These are phyloP conservation scores for Numenius phaeopus DNA, from an alignment of 2,797 vertebrate genomes.

Conservation along the genomic window DNA sequence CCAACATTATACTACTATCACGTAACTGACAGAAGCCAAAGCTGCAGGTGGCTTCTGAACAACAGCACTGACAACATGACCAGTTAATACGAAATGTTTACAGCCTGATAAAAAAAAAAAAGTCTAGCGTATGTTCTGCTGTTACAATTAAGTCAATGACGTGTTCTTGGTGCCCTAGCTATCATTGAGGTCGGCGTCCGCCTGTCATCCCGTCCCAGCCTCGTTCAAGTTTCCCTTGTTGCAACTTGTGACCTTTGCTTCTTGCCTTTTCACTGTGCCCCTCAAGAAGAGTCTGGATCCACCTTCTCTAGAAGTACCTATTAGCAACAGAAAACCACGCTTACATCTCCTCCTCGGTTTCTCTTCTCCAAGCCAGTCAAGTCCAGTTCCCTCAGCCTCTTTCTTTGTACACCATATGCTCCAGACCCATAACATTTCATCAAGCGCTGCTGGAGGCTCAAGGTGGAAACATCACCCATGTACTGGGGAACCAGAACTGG, in stretches of 20 bases:
- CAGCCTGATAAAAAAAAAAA: not conserved
- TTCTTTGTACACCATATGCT: not conserved
- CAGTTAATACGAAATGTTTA: not conserved
- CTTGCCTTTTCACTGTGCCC: not conserved
- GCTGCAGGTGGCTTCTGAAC: not conserved
- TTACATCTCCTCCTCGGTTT: not conserved
- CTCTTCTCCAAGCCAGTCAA: not conserved
- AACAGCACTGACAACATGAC: not conserved
- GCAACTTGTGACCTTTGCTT: no score
- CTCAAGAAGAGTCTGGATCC: not conserved
- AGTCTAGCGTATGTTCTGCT: not conserved
- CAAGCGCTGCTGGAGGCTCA: not conserved
- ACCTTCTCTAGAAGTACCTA: not conserved
- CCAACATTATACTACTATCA: not conserved
- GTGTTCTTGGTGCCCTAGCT: not conserved
- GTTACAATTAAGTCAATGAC: not conserved
- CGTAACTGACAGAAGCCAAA: not conserved
- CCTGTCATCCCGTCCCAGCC: fast-evolving
- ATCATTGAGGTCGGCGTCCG: fast-evolving
- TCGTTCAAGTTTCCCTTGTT: not conserved
- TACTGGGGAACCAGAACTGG: not conserved
- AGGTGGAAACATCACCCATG: fast-evolving
- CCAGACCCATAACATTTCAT: not conserved
- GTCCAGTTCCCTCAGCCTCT: not conserved
- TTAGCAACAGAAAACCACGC: fast-evolving